Percentiles rank a stretch among this genome's conserved stretches.
Evolutionary conservation across 2,797 vertebrate genomes (phyloP).

Genomic region (Helostoma temminkii): DNA sequence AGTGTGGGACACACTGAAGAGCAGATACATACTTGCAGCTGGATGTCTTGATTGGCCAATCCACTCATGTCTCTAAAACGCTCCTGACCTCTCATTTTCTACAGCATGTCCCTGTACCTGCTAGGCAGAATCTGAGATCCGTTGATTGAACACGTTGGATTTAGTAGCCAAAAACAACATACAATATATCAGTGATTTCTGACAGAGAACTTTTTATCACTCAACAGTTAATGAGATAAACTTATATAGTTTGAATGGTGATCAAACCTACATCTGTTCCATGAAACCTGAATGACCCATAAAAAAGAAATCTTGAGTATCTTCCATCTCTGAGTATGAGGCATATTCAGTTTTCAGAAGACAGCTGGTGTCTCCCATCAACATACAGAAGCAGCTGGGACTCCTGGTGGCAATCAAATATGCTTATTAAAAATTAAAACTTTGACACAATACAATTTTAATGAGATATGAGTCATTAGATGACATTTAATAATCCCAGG

Average conservation of each 20-base stretch:
- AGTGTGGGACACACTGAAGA: slow-evolving; percentile 28
- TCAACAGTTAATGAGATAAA: slow-evolving; percentile 11
- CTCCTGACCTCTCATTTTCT: slow-evolving; percentile 26
- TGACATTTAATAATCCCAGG: slow-evolving; percentile 44
- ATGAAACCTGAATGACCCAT: slow-evolving; percentile 17
- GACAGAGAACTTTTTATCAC: slow-evolving; percentile 3
- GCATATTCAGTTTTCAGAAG: slow-evolving; percentile 40
- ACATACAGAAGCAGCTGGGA: slow-evolving; percentile 62
- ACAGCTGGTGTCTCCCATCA: slow-evolving; percentile 65
- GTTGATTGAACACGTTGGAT: slow-evolving; percentile 31
- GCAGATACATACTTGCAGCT: slow-evolving; percentile 22
- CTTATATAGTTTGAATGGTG: neutral
- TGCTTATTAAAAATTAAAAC: slow-evolving; percentile 56
- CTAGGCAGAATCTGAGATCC: slow-evolving; percentile 34
- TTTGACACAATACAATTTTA: slow-evolving; percentile 52
- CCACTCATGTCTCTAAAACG: slow-evolving; percentile 11
- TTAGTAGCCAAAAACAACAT: slow-evolving; percentile 20
- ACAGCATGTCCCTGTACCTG: slow-evolving; percentile 39
- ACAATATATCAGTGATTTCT: neutral
- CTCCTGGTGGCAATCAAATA: slow-evolving; percentile 59
- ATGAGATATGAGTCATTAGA: slow-evolving; percentile 59
- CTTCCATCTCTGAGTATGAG: slow-evolving; percentile 22
- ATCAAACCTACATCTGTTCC: slow-evolving; percentile 14
- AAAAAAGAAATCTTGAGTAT: slow-evolving; percentile 3
- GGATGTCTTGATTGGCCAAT: neutral